These are phyloP conservation scores for Apamea epomidion DNA, from an alignment of 2,888 invertebrate species.

Conservation along the genomic window DNA sequence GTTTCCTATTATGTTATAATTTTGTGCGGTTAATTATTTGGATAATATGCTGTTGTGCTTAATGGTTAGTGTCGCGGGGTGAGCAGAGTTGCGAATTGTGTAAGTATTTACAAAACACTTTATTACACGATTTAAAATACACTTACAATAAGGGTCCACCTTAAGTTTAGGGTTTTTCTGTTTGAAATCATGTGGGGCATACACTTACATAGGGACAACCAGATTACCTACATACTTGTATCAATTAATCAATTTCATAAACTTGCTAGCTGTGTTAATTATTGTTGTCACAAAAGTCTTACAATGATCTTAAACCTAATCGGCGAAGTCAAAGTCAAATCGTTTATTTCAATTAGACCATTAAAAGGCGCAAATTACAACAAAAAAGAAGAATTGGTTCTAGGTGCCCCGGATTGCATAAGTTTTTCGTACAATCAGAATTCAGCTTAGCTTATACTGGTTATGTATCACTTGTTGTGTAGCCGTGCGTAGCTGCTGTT, in stretches of 20 bases:
- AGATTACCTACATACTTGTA: too few species aligned
- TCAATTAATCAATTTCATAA: neutral
- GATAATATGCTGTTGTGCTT: slow-evolving; percentile 15
- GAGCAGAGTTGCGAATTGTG: neutral
- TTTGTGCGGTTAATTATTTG: slow-evolving; percentile 37
- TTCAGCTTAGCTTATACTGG: too few species aligned
- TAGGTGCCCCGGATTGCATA: neutral
- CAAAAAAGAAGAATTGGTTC: too few species aligned
- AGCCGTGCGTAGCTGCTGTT: neutral
- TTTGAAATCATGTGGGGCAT: neutral
- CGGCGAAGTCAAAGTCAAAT: too few species aligned
- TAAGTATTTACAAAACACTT: neutral
- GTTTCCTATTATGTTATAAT: slow-evolving; percentile 59
- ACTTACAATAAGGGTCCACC: neutral
- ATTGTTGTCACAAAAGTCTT: neutral
- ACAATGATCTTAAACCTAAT: neutral
- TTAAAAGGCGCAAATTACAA: too few species aligned
- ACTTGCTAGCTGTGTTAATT: neutral
- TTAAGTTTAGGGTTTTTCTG: neutral
- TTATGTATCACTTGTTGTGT: too few species aligned
- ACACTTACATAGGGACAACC: neutral
- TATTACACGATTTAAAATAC: neutral
- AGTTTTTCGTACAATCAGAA: neutral
- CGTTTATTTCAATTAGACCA: too few species aligned
- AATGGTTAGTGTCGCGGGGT: neutral